Base-by-base conservation (phyloP, 2,888 invertebrate species). In the Platycnemis pennipes region DNA sequence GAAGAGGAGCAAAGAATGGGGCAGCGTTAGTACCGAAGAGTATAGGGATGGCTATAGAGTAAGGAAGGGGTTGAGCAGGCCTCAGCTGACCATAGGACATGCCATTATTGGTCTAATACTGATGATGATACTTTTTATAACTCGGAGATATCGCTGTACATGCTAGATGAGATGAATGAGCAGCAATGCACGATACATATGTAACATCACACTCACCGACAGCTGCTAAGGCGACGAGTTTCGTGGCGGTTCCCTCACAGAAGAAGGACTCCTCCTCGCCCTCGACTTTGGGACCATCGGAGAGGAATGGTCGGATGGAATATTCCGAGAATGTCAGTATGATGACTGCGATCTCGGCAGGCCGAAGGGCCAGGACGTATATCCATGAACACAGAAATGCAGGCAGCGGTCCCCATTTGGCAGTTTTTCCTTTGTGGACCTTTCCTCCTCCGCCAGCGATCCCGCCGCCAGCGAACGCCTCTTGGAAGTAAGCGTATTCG, bases 331-430 rank as follows among this genome's bases (percentile, higher is more conserved):
- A 98, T 0, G 98, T 98, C 96, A 98, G 97, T 3, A 97, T 97
- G 94, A 98, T 97, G 45, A 98, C 98, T 31, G 98, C 98, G 0
- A 98, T 98, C 96, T 98, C 98, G 2, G 98, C 98, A 0, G 98
- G 98, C 95, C 98, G 97, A 53, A 98, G 97, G 91, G 98, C 97
- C 94, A 98, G 96, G 0, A 98, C 98, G 96, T 98, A 98, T 49
- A 98, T 97, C 98, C 98, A 98, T 8, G 98, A 97, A 95, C 98
- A 98, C 94, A 98, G 97, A 96, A 98, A 98, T 0, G 98, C 97
- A 0, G 98, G 98, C 45, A 98, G 96, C 26, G 97, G 97, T 11
- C 98, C 98, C 97, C 98, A 98, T 96, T 97, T 98, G 95, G 96
- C 97, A 16, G 44, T 63, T 16, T 31, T 91, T 22, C 91, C 91